Conservation (phyloP, 1,140 invertebrate species). For the Solen grandis region DNA sequence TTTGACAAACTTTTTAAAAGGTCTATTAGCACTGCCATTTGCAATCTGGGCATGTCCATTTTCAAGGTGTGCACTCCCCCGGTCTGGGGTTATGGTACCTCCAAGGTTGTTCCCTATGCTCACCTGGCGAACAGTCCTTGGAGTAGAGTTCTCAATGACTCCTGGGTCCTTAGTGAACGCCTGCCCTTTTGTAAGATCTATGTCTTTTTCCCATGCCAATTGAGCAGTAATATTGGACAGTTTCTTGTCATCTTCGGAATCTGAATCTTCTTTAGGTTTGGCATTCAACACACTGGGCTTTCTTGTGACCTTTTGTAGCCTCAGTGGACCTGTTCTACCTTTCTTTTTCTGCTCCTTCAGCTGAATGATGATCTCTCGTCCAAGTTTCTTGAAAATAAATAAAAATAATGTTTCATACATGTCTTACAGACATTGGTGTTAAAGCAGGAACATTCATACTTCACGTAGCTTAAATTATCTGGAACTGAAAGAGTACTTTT, state of each 20-base stretch:
- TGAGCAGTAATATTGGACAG: conserved; percentile 70
- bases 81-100: conserved; percentile 14
- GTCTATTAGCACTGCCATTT: conserved; percentile 54
- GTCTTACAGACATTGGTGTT: no score
- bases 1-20: conserved; percentile 64
- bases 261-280: conserved; percentile 47
- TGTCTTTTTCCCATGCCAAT: conserved; percentile 78
- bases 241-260: conserved; percentile 56
- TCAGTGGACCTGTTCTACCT: conserved; percentile 59
- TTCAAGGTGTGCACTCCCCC: conserved; percentile 3
- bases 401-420: neutral
- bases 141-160: conserved; percentile 55
- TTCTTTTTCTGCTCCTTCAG: conserved; percentile 63
- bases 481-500: no score
- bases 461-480: no score
- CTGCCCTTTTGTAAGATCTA: conserved; percentile 72
- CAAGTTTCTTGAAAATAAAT: conserved; percentile 66
- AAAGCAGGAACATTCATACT: no score
- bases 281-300: conserved; percentile 27
- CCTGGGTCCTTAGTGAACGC: conserved; percentile 62
- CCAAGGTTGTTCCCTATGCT: conserved; percentile 35
- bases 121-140: neutral
- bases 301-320: conserved; percentile 51
- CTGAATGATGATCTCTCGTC: conserved; percentile 70
- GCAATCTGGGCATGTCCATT: conserved; percentile 32